A percentile compares a stretch with the other conserved stretches of the same genome.
phyloP scores from a whole-genome alignment of 2,888 invertebrate genomes.

The Eremobia ochroleuca region DNA sequence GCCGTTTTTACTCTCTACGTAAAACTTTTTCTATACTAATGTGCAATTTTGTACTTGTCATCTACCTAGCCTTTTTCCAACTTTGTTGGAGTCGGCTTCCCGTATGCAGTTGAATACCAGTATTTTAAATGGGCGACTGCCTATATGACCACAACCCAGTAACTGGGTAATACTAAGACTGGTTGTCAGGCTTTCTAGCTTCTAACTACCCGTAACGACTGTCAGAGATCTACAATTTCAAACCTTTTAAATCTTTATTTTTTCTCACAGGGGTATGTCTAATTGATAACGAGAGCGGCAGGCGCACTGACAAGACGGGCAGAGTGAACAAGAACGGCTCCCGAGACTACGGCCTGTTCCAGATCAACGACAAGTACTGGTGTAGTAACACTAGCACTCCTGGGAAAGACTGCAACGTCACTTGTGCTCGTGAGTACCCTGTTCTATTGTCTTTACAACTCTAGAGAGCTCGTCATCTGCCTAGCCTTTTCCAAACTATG shows the following conservation, averaged over 20 bases:
- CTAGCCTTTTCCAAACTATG: no score
- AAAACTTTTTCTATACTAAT: neutral
- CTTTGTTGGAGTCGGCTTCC: neutral
- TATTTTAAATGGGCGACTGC: neutral
- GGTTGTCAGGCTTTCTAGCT: neutral
- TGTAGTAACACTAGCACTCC: constrained; percentile 78
- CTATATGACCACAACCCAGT: neutral
- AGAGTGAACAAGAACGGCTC: constrained; percentile 88
- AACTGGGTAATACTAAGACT: neutral
- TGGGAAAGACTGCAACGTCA: constrained; percentile 85
- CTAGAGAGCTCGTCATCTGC: no score
- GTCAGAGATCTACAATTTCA: neutral
- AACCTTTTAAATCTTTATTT: no score
- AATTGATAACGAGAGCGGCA: constrained; percentile 87
- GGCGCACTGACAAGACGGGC: constrained; percentile 84
- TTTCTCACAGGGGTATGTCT: constrained; percentile 88
- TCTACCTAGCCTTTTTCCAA: neutral
- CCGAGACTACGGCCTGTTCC: constrained; percentile 89
- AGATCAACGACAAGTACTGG: constrained; percentile 87
- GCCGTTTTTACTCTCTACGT: no score
- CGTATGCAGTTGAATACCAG: no score
- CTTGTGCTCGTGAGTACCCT: constrained; percentile 74
- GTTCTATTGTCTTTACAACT: neutral
- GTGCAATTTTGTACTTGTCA: neutral
- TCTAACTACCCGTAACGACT: neutral